phyloP scores from a whole-genome alignment of 2,888 invertebrate species.

The Pogonocherus hispidulus region DNA sequence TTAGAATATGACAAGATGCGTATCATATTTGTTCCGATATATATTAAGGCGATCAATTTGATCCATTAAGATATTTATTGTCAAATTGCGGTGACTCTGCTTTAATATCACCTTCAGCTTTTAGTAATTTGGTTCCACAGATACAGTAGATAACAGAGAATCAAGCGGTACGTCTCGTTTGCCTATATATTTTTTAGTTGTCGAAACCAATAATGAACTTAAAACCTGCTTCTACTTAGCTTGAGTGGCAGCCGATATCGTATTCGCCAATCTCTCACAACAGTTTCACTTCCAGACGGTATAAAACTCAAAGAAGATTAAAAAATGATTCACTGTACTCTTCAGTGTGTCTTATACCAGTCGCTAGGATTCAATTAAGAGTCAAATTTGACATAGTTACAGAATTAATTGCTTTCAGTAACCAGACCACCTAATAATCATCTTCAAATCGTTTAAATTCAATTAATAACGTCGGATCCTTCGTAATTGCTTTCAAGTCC shows the following conservation, averaged over 20 bases:
- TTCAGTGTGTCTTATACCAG: not conserved
- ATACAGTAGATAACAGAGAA: not conserved
- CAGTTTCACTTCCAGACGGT: not conserved
- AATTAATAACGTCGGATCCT: slow-evolving; percentile 21
- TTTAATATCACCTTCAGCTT: not conserved
- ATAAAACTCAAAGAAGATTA: not conserved
- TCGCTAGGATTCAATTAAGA: not conserved
- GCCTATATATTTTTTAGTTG: not conserved
- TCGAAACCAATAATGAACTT: not conserved
- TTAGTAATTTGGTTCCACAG: not conserved
- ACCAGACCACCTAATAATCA: slow-evolving; percentile 13
- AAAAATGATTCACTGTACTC: not conserved
- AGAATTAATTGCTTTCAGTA: slow-evolving; percentile 27
- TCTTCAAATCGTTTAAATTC: slow-evolving; percentile 21
- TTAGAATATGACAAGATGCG: too few species aligned
- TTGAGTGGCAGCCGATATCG: slow-evolving; percentile 1
- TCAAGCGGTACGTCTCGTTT: not conserved
- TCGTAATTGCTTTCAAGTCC: slow-evolving; percentile 27
- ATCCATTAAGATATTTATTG: too few species aligned
- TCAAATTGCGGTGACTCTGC: not conserved
- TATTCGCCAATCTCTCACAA: not conserved
- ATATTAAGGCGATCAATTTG: too few species aligned
- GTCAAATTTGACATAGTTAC: slow-evolving; percentile 6
- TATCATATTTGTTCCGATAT: too few species aligned
- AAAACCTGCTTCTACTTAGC: not conserved